Base-by-base conservation (phyloP, 2,888 invertebrate genomes). In the Peribatodes rhomboidaria region DNA sequence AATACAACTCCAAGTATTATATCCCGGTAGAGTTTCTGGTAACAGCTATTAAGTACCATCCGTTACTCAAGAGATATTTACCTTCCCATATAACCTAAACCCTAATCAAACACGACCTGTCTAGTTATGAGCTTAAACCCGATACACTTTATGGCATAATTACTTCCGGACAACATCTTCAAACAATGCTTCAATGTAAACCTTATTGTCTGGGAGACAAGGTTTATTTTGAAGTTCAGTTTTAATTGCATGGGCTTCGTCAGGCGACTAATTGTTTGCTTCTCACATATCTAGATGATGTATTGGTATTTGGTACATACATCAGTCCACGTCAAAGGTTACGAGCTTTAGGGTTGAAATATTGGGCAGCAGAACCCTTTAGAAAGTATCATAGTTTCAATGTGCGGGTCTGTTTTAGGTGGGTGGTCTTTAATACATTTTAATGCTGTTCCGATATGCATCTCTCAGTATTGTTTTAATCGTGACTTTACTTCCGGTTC, bases 31-130 rank as follows among this genome's bases (percentile, higher is more conserved):
- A 16, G n/a, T 46, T 18, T 50, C 33, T 7, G 10, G n/a, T 35
- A 35, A 50, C 50, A 37, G 18, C 50, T 49, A 33, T 47, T 33
- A 49, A 49, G 49, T 44, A 47, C 39, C 41, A 59, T 13, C 41
- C 39, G 58, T 65, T 52, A 59, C 58, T 50, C 44, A 59, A 62
- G 54, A 18, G 35, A 67, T 67, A 65, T 70, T 67, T 69, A 76
- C 71, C 62, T 72, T 75, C 73, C 71, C 79, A 79, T 73, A 76
- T 65, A 72, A 76, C 77, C 77, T 72, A 75, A 74, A 75, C 81
- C 83, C 80, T 84, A 83, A 85, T 87, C 86, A 86, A 86, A 87
- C 83, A 86, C 73, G 76, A 77, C 76, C 76, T 80, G 79, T 77
- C 77, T 82, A 77, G 71, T 78, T 77, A 80, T 78, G 76, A 68